These are phyloP conservation scores for Chrosomus eos DNA, from an alignment of 2,797 vertebrate genomes.

Conservation along the genomic window DNA sequence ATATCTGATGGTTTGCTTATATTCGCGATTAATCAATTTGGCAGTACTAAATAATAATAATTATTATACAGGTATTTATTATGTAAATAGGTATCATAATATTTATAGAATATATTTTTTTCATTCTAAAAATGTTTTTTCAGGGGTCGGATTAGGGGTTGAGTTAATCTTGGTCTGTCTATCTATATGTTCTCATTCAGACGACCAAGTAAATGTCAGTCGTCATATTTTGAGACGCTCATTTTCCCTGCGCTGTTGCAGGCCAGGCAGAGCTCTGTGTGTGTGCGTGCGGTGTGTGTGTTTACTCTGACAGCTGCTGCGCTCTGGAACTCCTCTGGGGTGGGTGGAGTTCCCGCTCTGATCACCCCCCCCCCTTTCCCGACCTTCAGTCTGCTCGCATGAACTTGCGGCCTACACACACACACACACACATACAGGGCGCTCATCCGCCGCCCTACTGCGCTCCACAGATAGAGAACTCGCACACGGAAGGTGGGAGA, in stretches of 20 bases:
- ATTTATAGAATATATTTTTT: not conserved
- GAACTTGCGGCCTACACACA: conserved; percentile 51
- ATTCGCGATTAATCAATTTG: too few species aligned
- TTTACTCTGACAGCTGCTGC: conserved; percentile 78
- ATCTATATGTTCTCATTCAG: conserved; percentile 30
- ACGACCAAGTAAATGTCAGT: not conserved
- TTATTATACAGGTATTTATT: too few species aligned
- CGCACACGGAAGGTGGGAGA: conserved; percentile 27
- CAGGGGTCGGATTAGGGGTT: not conserved
- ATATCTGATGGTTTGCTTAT: not conserved
- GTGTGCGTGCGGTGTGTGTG: conserved; percentile 43
- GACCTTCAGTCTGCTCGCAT: conserved; percentile 54
- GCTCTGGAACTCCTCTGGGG: conserved; percentile 78
- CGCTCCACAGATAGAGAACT: conserved; percentile 57
- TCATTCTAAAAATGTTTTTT: not conserved
- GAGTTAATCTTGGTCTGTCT: not conserved
- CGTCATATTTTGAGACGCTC: conserved; percentile 28
- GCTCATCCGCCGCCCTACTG: conserved; percentile 44
- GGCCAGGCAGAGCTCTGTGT: conserved; percentile 5
- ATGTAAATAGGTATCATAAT: not conserved
- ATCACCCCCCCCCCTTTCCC: not conserved
- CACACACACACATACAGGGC: not conserved
- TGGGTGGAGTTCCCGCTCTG: conserved; percentile 62
- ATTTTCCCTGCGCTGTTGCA: conserved; percentile 13
- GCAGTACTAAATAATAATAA: too few species aligned